phyloP scores from a whole-genome alignment of 30 jellyfish, hydroid and myxozoan species.

The Cassiopea andromeda region DNA sequence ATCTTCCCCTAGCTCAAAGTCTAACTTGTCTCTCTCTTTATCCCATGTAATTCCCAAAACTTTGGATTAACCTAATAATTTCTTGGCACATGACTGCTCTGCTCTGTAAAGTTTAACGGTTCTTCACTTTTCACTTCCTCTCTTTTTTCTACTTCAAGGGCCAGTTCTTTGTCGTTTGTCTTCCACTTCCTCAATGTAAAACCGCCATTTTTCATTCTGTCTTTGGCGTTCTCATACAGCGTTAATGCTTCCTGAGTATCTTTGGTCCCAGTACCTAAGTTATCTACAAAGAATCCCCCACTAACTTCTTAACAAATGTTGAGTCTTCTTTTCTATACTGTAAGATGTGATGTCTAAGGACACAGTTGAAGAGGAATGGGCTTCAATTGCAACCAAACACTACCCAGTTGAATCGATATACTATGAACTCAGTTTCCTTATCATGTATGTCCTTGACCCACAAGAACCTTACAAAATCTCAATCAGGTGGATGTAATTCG shows the following conservation, averaged over 20 bases:
- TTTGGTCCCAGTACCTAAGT: slow-evolving; percentile 12
- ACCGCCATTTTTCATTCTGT: slow-evolving; percentile 26
- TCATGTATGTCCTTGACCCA: slow-evolving; percentile 40
- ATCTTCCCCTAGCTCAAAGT: background rate
- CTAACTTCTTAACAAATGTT: slow-evolving; percentile 1
- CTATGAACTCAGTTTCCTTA: background rate
- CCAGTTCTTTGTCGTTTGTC: slow-evolving; percentile 6
- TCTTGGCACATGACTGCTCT: background rate
- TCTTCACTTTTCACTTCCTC: slow-evolving; percentile 2
- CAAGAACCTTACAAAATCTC: slow-evolving; percentile 65
- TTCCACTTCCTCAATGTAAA: slow-evolving; percentile 46
- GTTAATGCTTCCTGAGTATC: background rate
- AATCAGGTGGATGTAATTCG: slow-evolving; percentile 38
- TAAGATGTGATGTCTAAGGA: slow-evolving; percentile 35
- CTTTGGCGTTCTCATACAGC: slow-evolving; percentile 18
- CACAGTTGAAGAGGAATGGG: slow-evolving; percentile 57
- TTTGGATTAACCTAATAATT: background rate
- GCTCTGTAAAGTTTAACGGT: background rate
- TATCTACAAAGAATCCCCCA: slow-evolving; percentile 28
- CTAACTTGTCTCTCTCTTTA: background rate
- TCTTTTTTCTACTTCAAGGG: background rate
- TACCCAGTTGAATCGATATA: background rate
- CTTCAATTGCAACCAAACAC: slow-evolving; percentile 29
- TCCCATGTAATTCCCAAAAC: background rate
- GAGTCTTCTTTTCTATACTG: slow-evolving; percentile 30